Evolutionary conservation across 2,797 vertebrate species (phyloP).

Genomic region (Typhlichthys subterraneus): DNA sequence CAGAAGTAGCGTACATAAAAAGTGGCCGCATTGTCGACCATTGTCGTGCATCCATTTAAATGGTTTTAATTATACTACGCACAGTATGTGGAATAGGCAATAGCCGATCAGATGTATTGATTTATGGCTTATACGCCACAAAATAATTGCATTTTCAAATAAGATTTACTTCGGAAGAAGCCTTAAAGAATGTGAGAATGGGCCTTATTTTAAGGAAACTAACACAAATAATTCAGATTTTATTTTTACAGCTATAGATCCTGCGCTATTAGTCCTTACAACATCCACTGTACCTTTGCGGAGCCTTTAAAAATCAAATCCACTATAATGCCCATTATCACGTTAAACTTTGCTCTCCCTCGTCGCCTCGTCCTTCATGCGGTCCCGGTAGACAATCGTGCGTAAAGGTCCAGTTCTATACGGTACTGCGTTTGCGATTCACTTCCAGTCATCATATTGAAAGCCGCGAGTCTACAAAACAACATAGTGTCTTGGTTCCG

Average conservation of each 20-base stretch:
- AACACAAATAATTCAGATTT: no score
- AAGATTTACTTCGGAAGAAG: background rate
- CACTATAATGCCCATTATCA: conserved; percentile 50
- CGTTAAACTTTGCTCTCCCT: conserved; percentile 55
- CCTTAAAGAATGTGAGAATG: no score
- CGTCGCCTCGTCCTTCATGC: conserved; percentile 61
- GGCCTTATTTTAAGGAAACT: no score
- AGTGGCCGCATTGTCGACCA: no score
- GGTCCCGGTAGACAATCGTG: conserved; percentile 42
- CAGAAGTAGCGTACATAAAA: no score
- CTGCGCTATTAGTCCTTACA: no score
- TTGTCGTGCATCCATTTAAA: no score
- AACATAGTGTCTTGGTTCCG: conserved; percentile 40
- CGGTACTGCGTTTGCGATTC: conserved; percentile 38
- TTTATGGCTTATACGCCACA: background rate
- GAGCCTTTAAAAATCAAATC: conserved; percentile 52
- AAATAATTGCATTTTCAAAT: background rate
- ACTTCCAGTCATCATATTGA: conserved; percentile 46
- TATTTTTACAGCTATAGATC: no score
- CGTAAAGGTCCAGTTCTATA: conserved; percentile 47
- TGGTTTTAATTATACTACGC: no score
- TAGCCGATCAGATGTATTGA: background rate
- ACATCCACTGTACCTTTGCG: conserved; percentile 59
- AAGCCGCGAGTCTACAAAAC: conserved; percentile 37
- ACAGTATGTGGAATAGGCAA: no score